Percentiles rank a stretch among this genome's conserved stretches.
These are phyloP conservation scores for Stichopus chloronotus DNA, from an alignment of 35 echinoderm and acorn worm genomes.

Conservation along the genomic window DNA sequence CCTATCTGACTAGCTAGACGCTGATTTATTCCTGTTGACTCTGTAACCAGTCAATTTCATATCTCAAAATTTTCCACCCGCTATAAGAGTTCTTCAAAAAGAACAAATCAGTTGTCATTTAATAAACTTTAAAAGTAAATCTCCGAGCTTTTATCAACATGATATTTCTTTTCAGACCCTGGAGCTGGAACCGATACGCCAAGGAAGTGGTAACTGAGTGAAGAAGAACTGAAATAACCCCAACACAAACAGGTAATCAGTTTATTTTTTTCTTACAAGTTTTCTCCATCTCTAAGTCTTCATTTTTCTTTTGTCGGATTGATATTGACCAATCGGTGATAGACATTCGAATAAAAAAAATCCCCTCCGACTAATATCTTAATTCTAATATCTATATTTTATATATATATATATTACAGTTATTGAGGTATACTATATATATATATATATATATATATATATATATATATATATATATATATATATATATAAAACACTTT, in stretches of 20 bases:
- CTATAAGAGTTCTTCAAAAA: neutral
- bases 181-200: neutral
- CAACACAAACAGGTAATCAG: constrained; percentile 8
- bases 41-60: neutral
- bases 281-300: neutral
- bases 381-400: no score
- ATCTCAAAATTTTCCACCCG: neutral
- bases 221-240: neutral
- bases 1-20: neutral
- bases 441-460: no score
- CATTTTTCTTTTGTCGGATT: neutral
- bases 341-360: no score
- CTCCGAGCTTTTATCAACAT: neutral
- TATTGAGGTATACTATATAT: no score
- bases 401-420: no score
- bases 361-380: no score
- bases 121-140: neutral
- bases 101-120: constrained; percentile 12
- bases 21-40: neutral
- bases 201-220: neutral
- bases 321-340: neutral
- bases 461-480: no score
- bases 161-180: constrained; percentile 2
- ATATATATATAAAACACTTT: no score
- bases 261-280: neutral